Percentiles rank a stretch among this genome's conserved stretches.
Conservation (phyloP, 1,140 invertebrate species). For the Sinonovacula constricta region DNA sequence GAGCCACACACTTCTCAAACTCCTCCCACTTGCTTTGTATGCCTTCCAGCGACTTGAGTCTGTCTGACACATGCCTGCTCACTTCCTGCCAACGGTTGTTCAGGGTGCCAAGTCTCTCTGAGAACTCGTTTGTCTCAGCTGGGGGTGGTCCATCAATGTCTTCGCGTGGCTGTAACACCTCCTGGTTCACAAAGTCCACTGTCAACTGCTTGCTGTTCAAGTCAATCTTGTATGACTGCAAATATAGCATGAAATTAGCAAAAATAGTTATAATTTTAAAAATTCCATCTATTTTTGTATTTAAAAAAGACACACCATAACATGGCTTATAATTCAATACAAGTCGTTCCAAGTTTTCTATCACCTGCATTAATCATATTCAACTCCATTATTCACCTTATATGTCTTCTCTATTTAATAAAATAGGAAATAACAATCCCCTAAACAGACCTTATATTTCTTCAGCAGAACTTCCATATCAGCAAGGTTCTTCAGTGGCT, state of each 20-base stretch:
- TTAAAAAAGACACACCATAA: neutral
- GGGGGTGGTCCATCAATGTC: constrained; percentile 38
- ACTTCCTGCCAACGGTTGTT: constrained; percentile 71
- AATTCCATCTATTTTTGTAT: too few relatives aligned
- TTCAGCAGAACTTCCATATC: constrained; percentile 73
- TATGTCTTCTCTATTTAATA: too few relatives aligned
- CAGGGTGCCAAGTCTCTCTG: constrained; percentile 69
- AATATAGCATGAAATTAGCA: too few relatives aligned
- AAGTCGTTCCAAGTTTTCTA: neutral
- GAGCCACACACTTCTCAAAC: constrained; percentile 66
- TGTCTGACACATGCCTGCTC: constrained; percentile 64
- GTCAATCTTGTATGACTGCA: constrained; percentile 75
- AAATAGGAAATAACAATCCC: neutral
- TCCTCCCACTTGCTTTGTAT: constrained; percentile 71
- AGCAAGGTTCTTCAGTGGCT: constrained; percentile 60
- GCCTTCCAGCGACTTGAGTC: constrained; percentile 66
- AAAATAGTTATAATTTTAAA: too few relatives aligned
- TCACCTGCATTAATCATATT: too few relatives aligned
- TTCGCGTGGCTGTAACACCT: constrained; percentile 60
- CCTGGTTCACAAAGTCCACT: constrained; percentile 76
- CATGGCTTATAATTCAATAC: constrained; percentile 1
- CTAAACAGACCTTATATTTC: constrained; percentile 72
- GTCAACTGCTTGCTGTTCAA: constrained; percentile 73
- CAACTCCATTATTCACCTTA: too few relatives aligned
- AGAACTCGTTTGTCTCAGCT: constrained; percentile 64